These are phyloP conservation scores for Anarsia innoxiella DNA, from an alignment of 2,888 invertebrate species.

Conservation along the genomic window DNA sequence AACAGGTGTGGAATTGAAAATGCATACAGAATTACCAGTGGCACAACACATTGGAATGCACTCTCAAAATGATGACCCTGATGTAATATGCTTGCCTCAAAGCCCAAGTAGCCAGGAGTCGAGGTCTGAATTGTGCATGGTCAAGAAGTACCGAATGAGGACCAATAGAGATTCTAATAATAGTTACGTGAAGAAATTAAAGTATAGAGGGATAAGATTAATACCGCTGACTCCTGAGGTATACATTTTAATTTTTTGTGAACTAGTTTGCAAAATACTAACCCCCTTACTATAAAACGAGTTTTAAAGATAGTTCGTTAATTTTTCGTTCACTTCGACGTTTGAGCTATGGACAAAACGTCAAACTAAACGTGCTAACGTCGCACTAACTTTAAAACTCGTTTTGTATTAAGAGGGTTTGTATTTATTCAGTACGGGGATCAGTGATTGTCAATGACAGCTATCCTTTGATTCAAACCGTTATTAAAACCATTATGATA, in stretches of 20 bases:
- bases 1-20: conserved; percentile 40
- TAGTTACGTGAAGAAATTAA: conserved; percentile 35
- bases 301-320: neutral
- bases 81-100: too few species aligned
- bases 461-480: neutral
- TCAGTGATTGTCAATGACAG: neutral
- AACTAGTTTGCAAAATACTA: neutral
- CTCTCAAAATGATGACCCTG: conserved; percentile 6
- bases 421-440: neutral
- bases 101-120: neutral
- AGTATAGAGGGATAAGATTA: conserved; percentile 44
- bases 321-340: neutral
- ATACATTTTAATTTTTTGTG: neutral
- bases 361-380: neutral
- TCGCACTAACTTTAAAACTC: neutral
- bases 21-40: conserved; percentile 31
- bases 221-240: conserved; percentile 19
- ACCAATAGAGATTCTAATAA: conserved; percentile 28
- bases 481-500: neutral
- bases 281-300: neutral
- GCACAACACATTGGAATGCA: conserved; percentile 28
- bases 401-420: neutral
- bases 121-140: conserved; percentile 29
- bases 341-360: too few species aligned
- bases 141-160: conserved; percentile 35